Conservation (phyloP, 2,888 invertebrate genomes). For the Pristionchus fissidentatus region DNA sequence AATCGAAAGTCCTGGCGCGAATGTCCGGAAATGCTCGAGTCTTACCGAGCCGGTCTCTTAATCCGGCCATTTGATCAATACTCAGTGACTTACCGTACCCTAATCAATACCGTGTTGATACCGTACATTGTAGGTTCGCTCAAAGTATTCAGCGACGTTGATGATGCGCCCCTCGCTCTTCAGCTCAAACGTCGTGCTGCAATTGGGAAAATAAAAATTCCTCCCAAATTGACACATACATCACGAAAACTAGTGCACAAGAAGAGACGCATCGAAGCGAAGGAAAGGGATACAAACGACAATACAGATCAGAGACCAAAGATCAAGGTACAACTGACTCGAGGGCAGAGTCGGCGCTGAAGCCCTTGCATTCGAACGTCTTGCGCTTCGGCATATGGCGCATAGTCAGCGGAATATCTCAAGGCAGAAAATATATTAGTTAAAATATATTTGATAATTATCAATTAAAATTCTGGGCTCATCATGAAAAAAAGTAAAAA, state of each 20-base stretch:
- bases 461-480: neutral
- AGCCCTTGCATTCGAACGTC: conserved; percentile 21
- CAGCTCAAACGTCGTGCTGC: neutral
- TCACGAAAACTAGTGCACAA: too few relatives aligned
- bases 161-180: neutral
- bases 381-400: neutral
- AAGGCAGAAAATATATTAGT: too few relatives aligned
- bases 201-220: neutral
- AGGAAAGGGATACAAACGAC: too few relatives aligned
- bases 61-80: too few relatives aligned
- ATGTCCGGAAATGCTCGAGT: too few relatives aligned
- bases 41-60: too few relatives aligned
- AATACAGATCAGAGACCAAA: neutral
- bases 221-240: too few relatives aligned
- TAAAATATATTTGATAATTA: neutral
- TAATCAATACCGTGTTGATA: neutral
- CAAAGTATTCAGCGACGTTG: neutral
- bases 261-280: too few relatives aligned
- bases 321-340: conserved; percentile 4
- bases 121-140: neutral
- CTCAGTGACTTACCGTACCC: too few relatives aligned
- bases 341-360: neutral
- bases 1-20: too few relatives aligned
- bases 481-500: neutral
- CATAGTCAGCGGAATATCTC: neutral